Evolutionary conservation across 2,113 vertebrate species (phyloP), one percentile per base, ranked within the genome.

Genomic region (Sylvilagus bachmani): DNA sequence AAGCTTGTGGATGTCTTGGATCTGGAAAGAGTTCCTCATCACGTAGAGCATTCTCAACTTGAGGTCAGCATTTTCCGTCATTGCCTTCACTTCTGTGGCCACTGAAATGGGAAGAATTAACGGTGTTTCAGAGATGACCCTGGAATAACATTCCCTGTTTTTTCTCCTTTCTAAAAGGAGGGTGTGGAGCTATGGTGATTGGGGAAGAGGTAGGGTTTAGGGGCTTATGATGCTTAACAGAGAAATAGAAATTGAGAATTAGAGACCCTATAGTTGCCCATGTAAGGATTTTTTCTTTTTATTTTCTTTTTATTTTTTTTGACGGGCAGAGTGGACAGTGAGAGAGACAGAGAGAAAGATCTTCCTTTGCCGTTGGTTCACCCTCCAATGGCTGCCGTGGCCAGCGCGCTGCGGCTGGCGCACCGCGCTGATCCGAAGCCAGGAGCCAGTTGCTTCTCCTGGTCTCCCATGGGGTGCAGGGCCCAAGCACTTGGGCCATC

Each of bases 1-100:
- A 95, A 97, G 62, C 64, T 90, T 71, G 66, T 90, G 84, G 27
- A 61, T 95, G 87, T 95, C 81, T 79, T 55, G 73, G 64, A n/a
- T 95, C 66, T 95, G 44, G 79, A 92, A 96, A 88, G 85, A 61
- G 86, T 84, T 94, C 10, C 69, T 75, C 25, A 85, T 85, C 81
- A 84, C 62, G n/a, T 86, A 53, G 87, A 79, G 44, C 61, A 89
- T 75, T 70, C n/a, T 87, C 44, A 79, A 82, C 31, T 73, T 84
- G 85, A 91, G 49, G 66, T 82, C 38, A 80, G 3, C 10, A 0
- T 55, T 90, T 88, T 74, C 86, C 73, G 74, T 81, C 38, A 49
- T 79, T 88, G 66, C 53, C 84, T 87, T 86, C 19, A 58, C 55
- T 58, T 6, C 55, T 17, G 14, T 89, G n/a, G 44, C 93, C 79